phyloP scores from a whole-genome alignment of 2,888 invertebrate species.

The Erannis defoliaria region DNA sequence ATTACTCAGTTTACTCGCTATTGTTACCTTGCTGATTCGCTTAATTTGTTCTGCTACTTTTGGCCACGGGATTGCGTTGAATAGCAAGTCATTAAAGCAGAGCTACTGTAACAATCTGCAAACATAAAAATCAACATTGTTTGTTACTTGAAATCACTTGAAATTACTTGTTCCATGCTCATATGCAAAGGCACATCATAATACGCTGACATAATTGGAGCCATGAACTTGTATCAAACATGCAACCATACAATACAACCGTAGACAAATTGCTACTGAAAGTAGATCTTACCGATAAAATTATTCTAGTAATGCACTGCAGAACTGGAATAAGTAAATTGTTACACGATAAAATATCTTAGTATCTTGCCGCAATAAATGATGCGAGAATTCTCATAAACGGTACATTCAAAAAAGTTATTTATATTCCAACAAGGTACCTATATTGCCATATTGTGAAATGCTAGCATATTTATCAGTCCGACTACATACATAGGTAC shows the following conservation, averaged over 20 bases:
- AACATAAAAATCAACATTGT: conserved; percentile 18
- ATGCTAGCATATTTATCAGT: conserved; percentile 7
- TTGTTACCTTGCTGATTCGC: conserved; percentile 57
- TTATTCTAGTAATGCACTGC: conserved; percentile 17
- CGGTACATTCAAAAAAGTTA: neutral
- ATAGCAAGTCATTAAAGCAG: conserved; percentile 9
- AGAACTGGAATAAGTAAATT: conserved; percentile 3
- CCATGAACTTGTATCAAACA: conserved; percentile 48
- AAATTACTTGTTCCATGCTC: conserved; percentile 19
- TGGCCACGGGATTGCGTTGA: neutral
- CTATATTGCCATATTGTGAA: conserved; percentile 5
- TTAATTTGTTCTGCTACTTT: conserved; percentile 44
- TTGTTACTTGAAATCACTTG: conserved; percentile 20
- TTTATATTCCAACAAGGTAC: conserved; percentile 13
- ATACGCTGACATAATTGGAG: conserved; percentile 31
- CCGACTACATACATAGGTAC: conserved; percentile 12
- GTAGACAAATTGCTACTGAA: conserved; percentile 21
- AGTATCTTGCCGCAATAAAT: conserved; percentile 1
- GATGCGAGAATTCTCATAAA: neutral
- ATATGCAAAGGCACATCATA: conserved; percentile 23
- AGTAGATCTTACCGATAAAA: conserved; percentile 29
- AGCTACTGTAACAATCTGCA: conserved; percentile 3
- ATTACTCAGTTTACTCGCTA: conserved; percentile 61
- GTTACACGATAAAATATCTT: neutral
- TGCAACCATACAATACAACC: no score